phyloP scores from a whole-genome alignment of 2,888 invertebrate species.

The Hypolimnas misippus region DNA sequence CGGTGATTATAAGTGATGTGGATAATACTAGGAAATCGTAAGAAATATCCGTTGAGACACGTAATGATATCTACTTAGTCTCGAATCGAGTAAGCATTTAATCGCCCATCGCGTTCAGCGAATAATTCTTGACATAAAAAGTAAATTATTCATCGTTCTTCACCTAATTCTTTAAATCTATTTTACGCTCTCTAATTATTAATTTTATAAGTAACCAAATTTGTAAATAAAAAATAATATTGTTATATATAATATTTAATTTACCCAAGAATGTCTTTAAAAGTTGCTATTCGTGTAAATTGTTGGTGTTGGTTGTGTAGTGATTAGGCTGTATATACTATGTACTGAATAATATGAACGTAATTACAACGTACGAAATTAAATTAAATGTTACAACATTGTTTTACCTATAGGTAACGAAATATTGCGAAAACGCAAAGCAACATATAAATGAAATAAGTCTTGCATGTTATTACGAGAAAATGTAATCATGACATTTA shows the following conservation, averaged over 20 bases:
- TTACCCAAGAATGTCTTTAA: too few relatives aligned
- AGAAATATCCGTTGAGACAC: constrained; percentile 28
- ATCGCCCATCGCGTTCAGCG: constrained; percentile 20
- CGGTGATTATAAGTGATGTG: constrained; percentile 34
- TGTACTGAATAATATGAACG: too few relatives aligned
- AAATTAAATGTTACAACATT: background rate
- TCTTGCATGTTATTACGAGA: constrained; percentile 26
- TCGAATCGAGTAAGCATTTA: constrained; percentile 13
- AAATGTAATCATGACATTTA: background rate
- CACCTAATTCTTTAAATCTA: too few relatives aligned
- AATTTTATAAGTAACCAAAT: too few relatives aligned
- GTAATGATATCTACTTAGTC: constrained; percentile 20
- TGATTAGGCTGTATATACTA: too few relatives aligned
- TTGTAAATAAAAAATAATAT: too few relatives aligned
- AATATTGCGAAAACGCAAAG: constrained; percentile 26
- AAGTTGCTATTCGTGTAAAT: too few relatives aligned
- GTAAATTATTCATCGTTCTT: too few relatives aligned
- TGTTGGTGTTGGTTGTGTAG: too few relatives aligned
- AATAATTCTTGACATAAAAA: constrained; percentile 4
- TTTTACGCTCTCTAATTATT: too few relatives aligned
- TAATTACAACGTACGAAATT: too few relatives aligned
- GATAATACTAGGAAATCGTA: constrained; percentile 38
- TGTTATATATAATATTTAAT: too few relatives aligned
- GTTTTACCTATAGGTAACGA: background rate
- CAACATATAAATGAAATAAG: constrained; percentile 14